These are phyloP conservation scores for Quiscalus mexicanus DNA, from an alignment of 2,113 vertebrate species.

Conservation along the genomic window DNA sequence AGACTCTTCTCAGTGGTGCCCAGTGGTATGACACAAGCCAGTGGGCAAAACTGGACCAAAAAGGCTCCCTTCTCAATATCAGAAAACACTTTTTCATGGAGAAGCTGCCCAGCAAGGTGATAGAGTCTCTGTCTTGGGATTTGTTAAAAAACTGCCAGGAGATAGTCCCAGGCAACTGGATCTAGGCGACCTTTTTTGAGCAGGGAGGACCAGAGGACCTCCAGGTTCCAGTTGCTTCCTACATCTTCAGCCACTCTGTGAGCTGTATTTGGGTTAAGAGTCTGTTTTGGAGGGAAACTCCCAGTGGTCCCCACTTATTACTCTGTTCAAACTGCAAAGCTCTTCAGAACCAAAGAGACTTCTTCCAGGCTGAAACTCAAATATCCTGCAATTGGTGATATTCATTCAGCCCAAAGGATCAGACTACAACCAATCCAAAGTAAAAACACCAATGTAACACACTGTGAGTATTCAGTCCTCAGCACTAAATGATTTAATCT, in stretches of 20 bases:
- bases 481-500: not conserved
- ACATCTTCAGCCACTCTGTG: not conserved
- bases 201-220: not conserved
- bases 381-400: not conserved
- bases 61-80: not conserved
- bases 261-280: not conserved
- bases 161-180: not conserved
- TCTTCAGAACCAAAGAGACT: not conserved
- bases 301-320: not conserved
- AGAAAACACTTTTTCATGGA: not conserved
- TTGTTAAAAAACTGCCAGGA: not conserved
- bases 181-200: not conserved
- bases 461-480: not conserved
- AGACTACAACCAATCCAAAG: not conserved
- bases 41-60: not conserved
- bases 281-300: not conserved
- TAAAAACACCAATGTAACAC: not conserved
- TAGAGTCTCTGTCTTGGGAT: not conserved
- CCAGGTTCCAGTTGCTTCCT: not conserved
- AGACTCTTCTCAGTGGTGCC: not conserved
- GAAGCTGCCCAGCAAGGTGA: not conserved
- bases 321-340: not conserved
- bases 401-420: not conserved
- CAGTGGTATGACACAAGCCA: not conserved
- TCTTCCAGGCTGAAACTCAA: not conserved